Evolutionary conservation across 1,140 invertebrate genomes (phyloP).

Genomic region (Drosophila busckii): DNA sequence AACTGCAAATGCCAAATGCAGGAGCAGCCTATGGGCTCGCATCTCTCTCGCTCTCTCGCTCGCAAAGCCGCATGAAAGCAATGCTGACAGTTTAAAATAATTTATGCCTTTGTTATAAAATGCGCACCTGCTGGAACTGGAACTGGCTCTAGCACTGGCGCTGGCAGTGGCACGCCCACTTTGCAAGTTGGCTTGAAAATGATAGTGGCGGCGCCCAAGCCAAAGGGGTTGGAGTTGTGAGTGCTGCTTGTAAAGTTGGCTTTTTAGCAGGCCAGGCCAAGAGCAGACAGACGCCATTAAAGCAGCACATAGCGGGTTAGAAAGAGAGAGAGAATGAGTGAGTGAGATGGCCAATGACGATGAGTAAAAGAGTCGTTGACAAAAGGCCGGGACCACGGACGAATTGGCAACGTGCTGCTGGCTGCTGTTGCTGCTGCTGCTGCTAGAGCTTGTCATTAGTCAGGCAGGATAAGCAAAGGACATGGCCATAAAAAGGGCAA

Average conservation of each 20-base stretch:
- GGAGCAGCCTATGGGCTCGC: neutral
- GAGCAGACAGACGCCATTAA: slow-evolving; percentile 47
- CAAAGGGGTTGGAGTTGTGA: too few relatives aligned
- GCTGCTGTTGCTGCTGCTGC: slow-evolving; percentile 6
- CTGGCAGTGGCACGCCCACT: slow-evolving; percentile 12
- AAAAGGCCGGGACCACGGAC: slow-evolving; percentile 39
- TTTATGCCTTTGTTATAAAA: slow-evolving; percentile 73
- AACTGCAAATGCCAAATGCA: slow-evolving; percentile 55
- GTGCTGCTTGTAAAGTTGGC: slow-evolving; percentile 27
- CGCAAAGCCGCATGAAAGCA: slow-evolving; percentile 45
- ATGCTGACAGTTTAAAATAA: slow-evolving; percentile 74
- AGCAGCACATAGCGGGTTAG: slow-evolving; percentile 10
- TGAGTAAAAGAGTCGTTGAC: slow-evolving; percentile 53
- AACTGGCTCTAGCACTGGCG: slow-evolving; percentile 22
- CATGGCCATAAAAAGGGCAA: slow-evolving; percentile 69
- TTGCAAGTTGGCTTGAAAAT: slow-evolving; percentile 10
- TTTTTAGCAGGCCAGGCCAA: slow-evolving; percentile 40
- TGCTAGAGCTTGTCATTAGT: slow-evolving; percentile 64
- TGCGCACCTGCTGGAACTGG: slow-evolving; percentile 52
- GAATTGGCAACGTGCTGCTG: slow-evolving; percentile 43
- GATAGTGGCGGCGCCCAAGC: too few relatives aligned
- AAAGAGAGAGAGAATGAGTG: slow-evolving; percentile 1
- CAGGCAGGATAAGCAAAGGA: slow-evolving; percentile 70
- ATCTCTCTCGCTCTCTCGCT: slow-evolving; percentile 3
- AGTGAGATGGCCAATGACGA: slow-evolving; percentile 32